Evolutionary conservation across 2,888 invertebrate species (phyloP).

Genomic region (Pandemis corylana): DNA sequence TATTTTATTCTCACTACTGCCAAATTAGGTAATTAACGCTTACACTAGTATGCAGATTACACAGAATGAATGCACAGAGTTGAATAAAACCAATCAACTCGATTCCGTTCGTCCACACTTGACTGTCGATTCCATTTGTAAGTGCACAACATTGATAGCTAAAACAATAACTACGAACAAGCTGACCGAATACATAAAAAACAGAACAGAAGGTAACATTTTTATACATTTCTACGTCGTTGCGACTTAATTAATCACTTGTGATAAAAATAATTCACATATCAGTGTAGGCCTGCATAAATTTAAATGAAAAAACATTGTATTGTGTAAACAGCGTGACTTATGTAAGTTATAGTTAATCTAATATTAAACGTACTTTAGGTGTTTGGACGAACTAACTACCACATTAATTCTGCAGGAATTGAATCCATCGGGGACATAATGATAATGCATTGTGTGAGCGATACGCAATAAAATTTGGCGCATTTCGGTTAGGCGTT

Average conservation of each 20-base stretch:
- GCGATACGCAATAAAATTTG: too few species aligned
- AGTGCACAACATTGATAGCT: neutral
- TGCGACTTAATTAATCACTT: too few species aligned
- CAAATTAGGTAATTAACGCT: neutral
- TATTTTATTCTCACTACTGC: neutral
- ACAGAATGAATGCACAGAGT: neutral
- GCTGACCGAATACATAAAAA: neutral
- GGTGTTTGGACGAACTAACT: too few species aligned
- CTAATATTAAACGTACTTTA: neutral
- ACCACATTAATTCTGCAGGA: neutral
- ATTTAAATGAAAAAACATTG: too few species aligned
- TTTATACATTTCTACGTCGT: too few species aligned
- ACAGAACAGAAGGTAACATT: too few species aligned
- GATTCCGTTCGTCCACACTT: slow-evolving; percentile 7
- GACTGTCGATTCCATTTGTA: slow-evolving; percentile 25
- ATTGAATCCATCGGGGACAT: too few species aligned
- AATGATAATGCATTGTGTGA: too few species aligned
- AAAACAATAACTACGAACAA: neutral
- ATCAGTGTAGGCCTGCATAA: too few species aligned
- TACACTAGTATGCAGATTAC: slow-evolving; percentile 5
- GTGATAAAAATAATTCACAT: too few species aligned
- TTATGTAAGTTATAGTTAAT: too few species aligned
- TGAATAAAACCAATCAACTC: slow-evolving; percentile 39
- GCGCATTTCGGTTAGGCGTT: neutral
- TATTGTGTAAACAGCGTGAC: too few species aligned